Conservation (phyloP, 35 echinoderm and acorn worm genomes). For the Antedon bifida region DNA sequence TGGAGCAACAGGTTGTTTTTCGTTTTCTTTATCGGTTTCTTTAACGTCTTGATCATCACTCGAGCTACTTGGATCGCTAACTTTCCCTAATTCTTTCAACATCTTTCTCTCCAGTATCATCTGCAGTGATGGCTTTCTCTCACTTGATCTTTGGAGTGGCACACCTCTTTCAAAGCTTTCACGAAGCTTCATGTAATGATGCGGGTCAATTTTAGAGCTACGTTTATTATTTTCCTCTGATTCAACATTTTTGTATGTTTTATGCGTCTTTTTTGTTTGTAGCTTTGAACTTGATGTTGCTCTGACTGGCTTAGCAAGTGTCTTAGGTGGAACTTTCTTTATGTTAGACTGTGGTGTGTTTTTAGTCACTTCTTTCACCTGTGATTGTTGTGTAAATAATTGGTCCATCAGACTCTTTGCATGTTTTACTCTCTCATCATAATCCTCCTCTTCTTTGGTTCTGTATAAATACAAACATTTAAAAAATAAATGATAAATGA, state of each 20-base stretch:
- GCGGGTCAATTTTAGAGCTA: neutral
- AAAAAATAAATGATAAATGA: neutral
- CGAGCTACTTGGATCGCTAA: neutral
- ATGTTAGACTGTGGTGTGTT: neutral
- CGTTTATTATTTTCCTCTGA: neutral
- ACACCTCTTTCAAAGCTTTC: neutral
- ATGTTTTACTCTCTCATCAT: conserved; percentile 53
- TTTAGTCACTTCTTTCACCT: neutral
- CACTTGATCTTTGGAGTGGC: neutral
- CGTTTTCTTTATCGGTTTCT: neutral
- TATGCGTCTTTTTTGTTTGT: neutral
- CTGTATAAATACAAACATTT: conserved; percentile 5
- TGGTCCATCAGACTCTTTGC: conserved; percentile 71
- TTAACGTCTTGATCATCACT: neutral
- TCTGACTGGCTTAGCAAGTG: neutral
- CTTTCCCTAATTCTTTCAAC: neutral
- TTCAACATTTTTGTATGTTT: neutral
- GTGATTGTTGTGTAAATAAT: conserved; percentile 35
- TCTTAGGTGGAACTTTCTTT: conserved; percentile 5
- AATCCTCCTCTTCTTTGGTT: conserved; percentile 24
- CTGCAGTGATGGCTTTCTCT: neutral
- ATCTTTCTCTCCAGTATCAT: neutral
- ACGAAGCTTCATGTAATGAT: neutral
- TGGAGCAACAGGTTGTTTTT: neutral
- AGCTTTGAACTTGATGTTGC: neutral